Evolutionary conservation across 2,113 vertebrate species (phyloP).

Genomic region (Cheirogaleus medius): DNA sequence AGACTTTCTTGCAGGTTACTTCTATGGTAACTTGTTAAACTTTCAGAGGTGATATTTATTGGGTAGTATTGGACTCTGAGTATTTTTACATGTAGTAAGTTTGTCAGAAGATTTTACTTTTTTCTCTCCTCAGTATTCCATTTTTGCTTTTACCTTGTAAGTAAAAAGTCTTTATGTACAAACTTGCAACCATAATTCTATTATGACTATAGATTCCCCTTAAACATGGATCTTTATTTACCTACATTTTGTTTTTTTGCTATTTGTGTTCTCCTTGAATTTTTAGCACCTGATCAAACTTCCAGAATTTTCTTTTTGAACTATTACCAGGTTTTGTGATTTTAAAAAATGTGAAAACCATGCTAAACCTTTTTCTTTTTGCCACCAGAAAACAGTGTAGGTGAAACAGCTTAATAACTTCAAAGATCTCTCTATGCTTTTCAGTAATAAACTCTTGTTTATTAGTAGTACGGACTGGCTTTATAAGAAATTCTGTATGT

Average conservation of each 20-base stretch:
- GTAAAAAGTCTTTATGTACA: not conserved
- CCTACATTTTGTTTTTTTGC: not conserved
- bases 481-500: not conserved
- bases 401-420: not conserved
- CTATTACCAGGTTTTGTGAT: not conserved
- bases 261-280: not conserved
- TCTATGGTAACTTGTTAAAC: not conserved
- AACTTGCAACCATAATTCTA: not conserved
- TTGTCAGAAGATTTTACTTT: not conserved
- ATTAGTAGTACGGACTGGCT: not conserved
- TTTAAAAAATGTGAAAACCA: not conserved
- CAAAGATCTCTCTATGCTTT: not conserved
- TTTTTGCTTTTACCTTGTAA: not conserved
- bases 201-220: not conserved
- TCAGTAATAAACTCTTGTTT: not conserved
- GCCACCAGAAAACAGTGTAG: not conserved
- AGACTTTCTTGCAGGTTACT: not conserved
- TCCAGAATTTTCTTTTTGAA: constrained; percentile 4
- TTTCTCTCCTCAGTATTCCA: not conserved
- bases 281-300: not conserved
- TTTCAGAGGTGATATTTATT: not conserved
- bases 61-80: not conserved
- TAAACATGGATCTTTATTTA: not conserved
- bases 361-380: not conserved
- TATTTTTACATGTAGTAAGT: not conserved